Evolutionary conservation across 2,113 vertebrate species (phyloP), one percentile per base, ranked within the genome.

Genomic region (Cochlearius cochlearius): DNA sequence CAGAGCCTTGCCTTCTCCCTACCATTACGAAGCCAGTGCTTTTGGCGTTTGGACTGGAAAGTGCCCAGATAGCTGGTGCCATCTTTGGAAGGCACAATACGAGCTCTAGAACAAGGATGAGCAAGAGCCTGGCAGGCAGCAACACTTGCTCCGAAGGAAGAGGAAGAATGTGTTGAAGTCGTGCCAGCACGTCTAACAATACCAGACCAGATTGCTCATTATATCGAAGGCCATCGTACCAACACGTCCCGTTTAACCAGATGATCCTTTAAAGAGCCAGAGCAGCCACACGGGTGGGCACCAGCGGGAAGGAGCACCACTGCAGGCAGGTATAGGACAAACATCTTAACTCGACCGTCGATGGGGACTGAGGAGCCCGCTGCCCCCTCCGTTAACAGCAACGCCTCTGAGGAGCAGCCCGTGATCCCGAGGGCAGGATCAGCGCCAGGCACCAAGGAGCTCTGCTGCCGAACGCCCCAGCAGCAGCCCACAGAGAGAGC

Each of bases 341-440:
- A 58, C 5, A 19, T 1, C 25, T 17, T 3, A 8, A 19, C 27
- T 13, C 0, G 5, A 30, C 9, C 1, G 3, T 2, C 8, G 34
- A 7, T 3, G 6, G 20, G 39, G 29, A 10, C 13, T 0, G 12
- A 38, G 52, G 21, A 52, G 20, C 5, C 60, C 2, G 21, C 4
- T 50, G 21, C 29, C 2, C 8, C 5, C 52, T 20, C 7, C 7
- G 2, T 7, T 12, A 43, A 15, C 15, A 14, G 10, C 22, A 7
- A 60, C 5, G 0, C 9, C 25, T 50, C 38, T 3, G 1, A 36
- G 39, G 62, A 60, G 43, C 64, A 15, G 38, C 34, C 39, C 6
- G 21, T 1, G 1, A 53, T 27, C 7, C 74, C 3, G 0, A 47
- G 41, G 45, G 58, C 41, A 49, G 82, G 77, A 20, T 2, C 1